Evolutionary conservation across 2,797 vertebrate genomes (phyloP).

Genomic region (Acanthiza pusilla): DNA sequence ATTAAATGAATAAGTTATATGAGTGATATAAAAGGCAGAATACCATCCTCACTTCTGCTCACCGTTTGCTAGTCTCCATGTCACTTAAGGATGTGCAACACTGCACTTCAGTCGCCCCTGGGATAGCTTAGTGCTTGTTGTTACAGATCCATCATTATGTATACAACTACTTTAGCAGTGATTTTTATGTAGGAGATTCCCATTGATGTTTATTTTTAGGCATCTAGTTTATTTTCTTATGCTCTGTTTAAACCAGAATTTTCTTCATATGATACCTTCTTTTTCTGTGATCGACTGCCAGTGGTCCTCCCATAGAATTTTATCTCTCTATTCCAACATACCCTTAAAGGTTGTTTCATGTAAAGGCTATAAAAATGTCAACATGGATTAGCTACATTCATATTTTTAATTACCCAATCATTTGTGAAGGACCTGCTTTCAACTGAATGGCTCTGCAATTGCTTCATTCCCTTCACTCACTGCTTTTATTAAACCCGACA

Average conservation of each 20-base stretch:
- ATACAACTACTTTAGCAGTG: background rate
- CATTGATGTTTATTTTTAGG: conserved; percentile 69
- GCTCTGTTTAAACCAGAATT: conserved; percentile 4
- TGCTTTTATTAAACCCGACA: conserved; percentile 33
- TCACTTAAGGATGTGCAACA: background rate
- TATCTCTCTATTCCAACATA: conserved; percentile 60
- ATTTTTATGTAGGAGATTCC: conserved; percentile 50
- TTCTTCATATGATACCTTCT: conserved; percentile 43
- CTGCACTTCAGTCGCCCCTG: background rate
- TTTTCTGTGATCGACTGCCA: conserved; percentile 71
- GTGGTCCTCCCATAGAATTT: conserved; percentile 56
- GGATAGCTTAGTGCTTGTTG: background rate
- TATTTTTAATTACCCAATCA: conserved; percentile 72
- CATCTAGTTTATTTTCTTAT: conserved; percentile 37
- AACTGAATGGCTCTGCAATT: background rate
- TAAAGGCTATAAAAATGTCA: conserved; percentile 73
- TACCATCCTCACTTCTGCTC: background rate
- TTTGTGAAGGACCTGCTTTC: conserved; percentile 43
- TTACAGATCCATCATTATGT: background rate
- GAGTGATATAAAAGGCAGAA: background rate
- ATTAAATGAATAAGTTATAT: background rate
- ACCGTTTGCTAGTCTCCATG: background rate
- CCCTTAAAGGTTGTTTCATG: conserved; percentile 67
- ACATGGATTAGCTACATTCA: conserved; percentile 60
- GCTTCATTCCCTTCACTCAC: conserved; percentile 32